Evolutionary conservation across 2,888 invertebrate genomes (phyloP), one percentile per base, ranked within the genome.

Genomic region (Cephalotes varians): DNA sequence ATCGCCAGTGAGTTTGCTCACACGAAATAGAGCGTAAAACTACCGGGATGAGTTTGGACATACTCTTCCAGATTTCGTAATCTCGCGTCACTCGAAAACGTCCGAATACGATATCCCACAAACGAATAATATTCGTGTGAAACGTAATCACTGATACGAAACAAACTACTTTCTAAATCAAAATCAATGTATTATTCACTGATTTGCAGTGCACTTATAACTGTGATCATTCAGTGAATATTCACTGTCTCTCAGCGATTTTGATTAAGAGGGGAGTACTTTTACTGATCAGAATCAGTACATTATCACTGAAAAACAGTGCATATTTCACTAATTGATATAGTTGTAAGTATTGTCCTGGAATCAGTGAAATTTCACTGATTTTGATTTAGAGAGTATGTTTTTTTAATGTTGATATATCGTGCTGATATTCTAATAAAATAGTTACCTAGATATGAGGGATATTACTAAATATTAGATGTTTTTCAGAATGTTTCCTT

Each of bases 21-120:
- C 60, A 82, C 82, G 85, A 83, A 88, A 88, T 88, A 83, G 87
- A 87, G 85, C 88, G 72, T 74, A 82, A 49, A 85, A 83, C 85
- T 83, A 56, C 80, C 69, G 28, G 67, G 37, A 80, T 72, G 88
- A 86, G 77, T 86, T 87, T 65, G 76, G 28, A 73, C 64, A 81
- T 82, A 85, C 86, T 79, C 71, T 88, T 86, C 72, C 77, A 82
- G 88, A 83, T 85, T 77, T 67, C 76, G 86, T 83, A 84, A 87
- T 84, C 88, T 84, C 84, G 79, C 69, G 81, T 86, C 86, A 77
- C 80, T 83, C 84, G 83, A 84, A 88, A 84, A 88, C 82, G 79
- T 47, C 56, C 77, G 21, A 47, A 54, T 25, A 56, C 44, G 44
- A 44, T 51, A 67, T 54, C 25, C 40, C 76, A 67, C 67, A 28